Evolutionary conservation across 2,888 invertebrate genomes (phyloP), one percentile per base, ranked within the genome.

Genomic region (Ptychoptera contaminata): DNA sequence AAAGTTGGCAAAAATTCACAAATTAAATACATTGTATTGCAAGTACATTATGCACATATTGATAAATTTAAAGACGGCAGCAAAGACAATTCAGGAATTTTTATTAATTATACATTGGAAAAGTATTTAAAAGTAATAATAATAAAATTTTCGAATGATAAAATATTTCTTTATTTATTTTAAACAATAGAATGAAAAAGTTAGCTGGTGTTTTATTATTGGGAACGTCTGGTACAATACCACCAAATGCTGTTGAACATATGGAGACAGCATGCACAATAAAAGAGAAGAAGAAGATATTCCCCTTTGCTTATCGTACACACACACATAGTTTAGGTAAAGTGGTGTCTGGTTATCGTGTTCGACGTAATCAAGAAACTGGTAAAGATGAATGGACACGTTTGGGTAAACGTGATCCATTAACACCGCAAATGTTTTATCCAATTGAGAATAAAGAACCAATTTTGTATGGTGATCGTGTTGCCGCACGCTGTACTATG

Each of bases 351-450:
- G 93, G 92, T 1, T 93, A 86, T 65, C 73, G 74, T 46, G 78
- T 88, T 2, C 65, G 71, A 1, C 58, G 67, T n/a, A 67, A 73
- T 52, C 63, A 66, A 37, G 7, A 23, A 23, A 56, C 59, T 42
- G 73, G 70, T 1, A 67, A 72, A 29, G 79, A 84, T 54, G 63
- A 74, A 11, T 94, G 93, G 94, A 74, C 73, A 7, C 67, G 87
- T 45, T 68, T 94, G 42, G 94, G 94, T 29, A 86, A 85, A 67
- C 74, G 82, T 52, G 72, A 91, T 67, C 94, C 94, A 0, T 71
- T 87, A 53, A 75, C 82, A 12, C 90, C 94, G 0, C 87, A 94
- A 68, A 93, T 93, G 92, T 94, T 94, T 69, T 94, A 93, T 64
- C 85, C 87, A 0, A 76, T 87, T 1, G 67, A 68, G 32, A 72